Base-by-base conservation (phyloP, 2,113 vertebrate genomes). In the Sialia sialis region DNA sequence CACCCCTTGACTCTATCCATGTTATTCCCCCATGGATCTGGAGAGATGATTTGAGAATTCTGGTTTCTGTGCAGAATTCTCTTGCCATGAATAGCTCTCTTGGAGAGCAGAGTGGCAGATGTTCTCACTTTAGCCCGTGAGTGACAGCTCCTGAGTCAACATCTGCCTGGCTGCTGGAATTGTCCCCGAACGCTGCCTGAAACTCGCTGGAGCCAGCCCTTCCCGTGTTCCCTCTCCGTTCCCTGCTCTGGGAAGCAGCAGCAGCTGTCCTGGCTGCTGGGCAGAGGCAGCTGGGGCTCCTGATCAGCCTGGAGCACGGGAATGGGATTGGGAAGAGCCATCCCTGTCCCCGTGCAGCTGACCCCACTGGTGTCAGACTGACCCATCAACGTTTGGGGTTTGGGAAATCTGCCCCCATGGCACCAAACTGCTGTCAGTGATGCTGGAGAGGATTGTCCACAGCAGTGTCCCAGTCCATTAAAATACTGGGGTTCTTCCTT, bases 251-350 rank as follows among this genome's bases (percentile, higher is more conserved):
- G 66, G 70, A 13, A 46, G 17, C 2, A 3, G 54, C 32, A 79
- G 68, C 80, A 62, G 44, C 44, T 46, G 44, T 20, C 20, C 11
- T 46, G 19, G 75, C 75, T 66, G 43, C 29, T 54, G 13, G 11
- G 66, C 4, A 1, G 14, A 27, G 36, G 75, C 55, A 34, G 32
- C 26, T 1, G 30, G 10, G 58, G 25, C 56, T 56, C 12, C 8
- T 29, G 46, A 3, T 56, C 20, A 4, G 20, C 59, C 32, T 64
- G 1, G 4, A n/a, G 76, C 67, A 2, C 22, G 7, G 0, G 0
- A 3, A 1, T 0, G 10, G 63, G 11, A 0, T 3, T 0, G 2
- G 38, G 29, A 4, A 6, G 55, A 67, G 52, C 20, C 26, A 3
- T 6, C 38, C 5, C 32, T 12, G 43, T 48, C 72, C 15, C 44